Evolutionary conservation across 1,140 invertebrate species (phyloP).

Genomic region (Ectropis grisescens): DNA sequence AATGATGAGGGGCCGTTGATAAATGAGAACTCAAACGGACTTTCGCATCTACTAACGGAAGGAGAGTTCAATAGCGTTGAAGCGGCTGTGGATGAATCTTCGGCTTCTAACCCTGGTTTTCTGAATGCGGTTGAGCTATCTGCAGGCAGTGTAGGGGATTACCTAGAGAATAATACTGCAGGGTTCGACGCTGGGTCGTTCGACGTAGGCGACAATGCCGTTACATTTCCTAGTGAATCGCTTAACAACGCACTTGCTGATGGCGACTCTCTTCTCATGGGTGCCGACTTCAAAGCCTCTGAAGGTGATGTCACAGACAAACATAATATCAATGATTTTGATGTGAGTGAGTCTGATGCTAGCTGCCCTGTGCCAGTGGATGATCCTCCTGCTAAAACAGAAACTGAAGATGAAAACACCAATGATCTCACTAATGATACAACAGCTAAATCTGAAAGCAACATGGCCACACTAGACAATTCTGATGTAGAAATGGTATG

Average conservation of each 20-base stretch:
- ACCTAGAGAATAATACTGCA: slow-evolving; percentile 47
- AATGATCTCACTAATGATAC: neutral
- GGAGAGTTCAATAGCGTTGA: slow-evolving; percentile 59
- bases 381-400: neutral
- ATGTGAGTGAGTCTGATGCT: slow-evolving; percentile 42
- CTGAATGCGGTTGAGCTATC: slow-evolving; percentile 56
- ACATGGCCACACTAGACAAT: too few relatives aligned
- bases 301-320: slow-evolving; percentile 36
- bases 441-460: neutral
- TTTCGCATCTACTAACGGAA: slow-evolving; percentile 55
- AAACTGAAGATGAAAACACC: too few relatives aligned
- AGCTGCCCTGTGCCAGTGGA: slow-evolving; percentile 61
- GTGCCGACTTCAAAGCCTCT: slow-evolving; percentile 30
- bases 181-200: slow-evolving; percentile 47
- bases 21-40: slow-evolving; percentile 57
- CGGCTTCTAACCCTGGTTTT: slow-evolving; percentile 54
- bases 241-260: slow-evolving; percentile 49
- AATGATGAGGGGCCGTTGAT: slow-evolving; percentile 55
- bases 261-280: slow-evolving; percentile 42
- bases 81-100: slow-evolving; percentile 49
- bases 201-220: slow-evolving; percentile 57
- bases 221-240: slow-evolving; percentile 49
- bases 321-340: slow-evolving; percentile 21
- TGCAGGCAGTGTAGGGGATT: slow-evolving; percentile 50
- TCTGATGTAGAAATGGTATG: too few relatives aligned